Percentiles rank a stretch among this genome's conserved stretches.
These are phyloP conservation scores for Ophraella communa DNA, from an alignment of 2,888 invertebrate species.

Conservation along the genomic window DNA sequence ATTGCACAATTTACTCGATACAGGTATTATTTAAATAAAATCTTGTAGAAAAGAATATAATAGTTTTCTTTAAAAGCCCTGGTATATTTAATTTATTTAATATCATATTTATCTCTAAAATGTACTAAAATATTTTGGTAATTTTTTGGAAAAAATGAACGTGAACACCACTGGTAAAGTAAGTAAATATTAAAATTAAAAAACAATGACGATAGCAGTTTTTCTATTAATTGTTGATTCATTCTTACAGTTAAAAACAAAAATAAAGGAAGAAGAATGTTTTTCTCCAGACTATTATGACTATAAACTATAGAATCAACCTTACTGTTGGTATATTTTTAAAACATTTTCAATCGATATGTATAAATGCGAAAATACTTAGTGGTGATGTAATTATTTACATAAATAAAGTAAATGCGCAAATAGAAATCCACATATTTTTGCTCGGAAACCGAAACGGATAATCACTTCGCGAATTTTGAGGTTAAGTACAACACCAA, in stretches of 20 bases:
- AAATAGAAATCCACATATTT: conserved; percentile 26
- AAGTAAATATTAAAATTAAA: background rate
- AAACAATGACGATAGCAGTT: background rate
- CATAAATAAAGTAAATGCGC: conserved; percentile 38
- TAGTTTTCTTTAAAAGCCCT: too few species aligned
- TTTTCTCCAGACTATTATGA: too few species aligned
- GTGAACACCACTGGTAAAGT: background rate
- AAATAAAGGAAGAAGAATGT: background rate
- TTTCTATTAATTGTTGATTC: background rate
- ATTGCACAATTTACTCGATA: too few species aligned
- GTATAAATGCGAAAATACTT: conserved; percentile 1
- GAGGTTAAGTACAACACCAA: conserved; percentile 19
- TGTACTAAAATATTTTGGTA: too few species aligned
- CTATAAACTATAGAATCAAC: too few species aligned
- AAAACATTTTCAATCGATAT: background rate
- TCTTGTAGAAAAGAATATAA: too few species aligned
- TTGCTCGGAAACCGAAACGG: background rate
- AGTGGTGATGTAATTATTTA: conserved; percentile 39
- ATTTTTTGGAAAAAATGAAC: too few species aligned
- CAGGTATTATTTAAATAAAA: too few species aligned
- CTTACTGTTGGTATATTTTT: background rate
- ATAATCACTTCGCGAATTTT: conserved; percentile 13
- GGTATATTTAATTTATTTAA: too few species aligned
- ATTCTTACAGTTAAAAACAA: background rate
- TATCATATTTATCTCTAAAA: too few species aligned